A percentile compares a stretch with the other conserved stretches of the same genome.
Evolutionary conservation across 1,140 invertebrate genomes (phyloP).

Genomic region (Drosophila parvula): DNA sequence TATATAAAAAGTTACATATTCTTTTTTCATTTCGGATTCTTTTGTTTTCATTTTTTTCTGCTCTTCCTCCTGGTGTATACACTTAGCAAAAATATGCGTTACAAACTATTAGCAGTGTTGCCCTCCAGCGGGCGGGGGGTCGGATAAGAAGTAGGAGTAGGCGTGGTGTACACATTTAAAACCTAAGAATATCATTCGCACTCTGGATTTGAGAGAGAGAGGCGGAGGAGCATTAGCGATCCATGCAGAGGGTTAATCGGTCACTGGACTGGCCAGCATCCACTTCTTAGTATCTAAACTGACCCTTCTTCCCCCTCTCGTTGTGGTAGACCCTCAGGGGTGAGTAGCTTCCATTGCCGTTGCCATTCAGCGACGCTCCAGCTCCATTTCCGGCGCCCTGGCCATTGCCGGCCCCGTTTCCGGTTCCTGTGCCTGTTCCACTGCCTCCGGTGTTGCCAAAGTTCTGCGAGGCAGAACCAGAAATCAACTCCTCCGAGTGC

Average conservation of each 20-base stretch:
- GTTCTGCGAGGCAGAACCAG: conserved; percentile 82
- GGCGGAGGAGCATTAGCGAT: conserved; percentile 25
- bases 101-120: conserved; percentile 63
- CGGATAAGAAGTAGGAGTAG: conserved; percentile 27
- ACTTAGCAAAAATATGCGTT: conserved; percentile 79
- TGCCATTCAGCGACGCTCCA: conserved; percentile 56
- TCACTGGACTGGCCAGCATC: conserved; percentile 13
- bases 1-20: conserved; percentile 37
- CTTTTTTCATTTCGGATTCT: conserved; percentile 1
- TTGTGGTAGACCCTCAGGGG: conserved; percentile 91
- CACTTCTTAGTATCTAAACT: conserved; percentile 89
- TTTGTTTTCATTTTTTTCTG: conserved; percentile 25
- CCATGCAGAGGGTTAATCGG: conserved; percentile 2
- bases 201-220: conserved; percentile 23
- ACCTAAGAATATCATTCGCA: conserved; percentile 56
- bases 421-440: conserved; percentile 47
- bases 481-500: conserved; percentile 85
- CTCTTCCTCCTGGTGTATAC: conserved; percentile 65
- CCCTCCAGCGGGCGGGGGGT: conserved; percentile 33
- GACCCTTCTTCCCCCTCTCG: conserved; percentile 89
- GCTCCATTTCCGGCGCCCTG: conserved; percentile 58
- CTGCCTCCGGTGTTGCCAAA: conserved; percentile 70
- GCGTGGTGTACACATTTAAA: conserved; percentile 66
- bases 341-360: conserved; percentile 87
- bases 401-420: conserved; percentile 40